phyloP scores from a whole-genome alignment of 2,113 vertebrate genomes.

The Alouatta palliata region DNA sequence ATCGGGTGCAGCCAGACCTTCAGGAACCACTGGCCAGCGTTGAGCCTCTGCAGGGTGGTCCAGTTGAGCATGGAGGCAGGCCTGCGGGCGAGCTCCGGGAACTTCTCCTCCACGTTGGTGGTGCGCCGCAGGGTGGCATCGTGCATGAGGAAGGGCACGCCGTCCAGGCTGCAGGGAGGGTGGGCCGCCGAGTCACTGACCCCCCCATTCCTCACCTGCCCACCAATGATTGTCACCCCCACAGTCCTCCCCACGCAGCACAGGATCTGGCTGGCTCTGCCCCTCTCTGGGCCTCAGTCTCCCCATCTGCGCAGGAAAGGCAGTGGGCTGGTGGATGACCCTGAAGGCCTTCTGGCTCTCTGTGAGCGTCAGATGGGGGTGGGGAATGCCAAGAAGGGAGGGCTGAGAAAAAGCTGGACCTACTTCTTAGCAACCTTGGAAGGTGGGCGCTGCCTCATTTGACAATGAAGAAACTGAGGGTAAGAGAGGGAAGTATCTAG shows the following conservation, averaged over 20 bases:
- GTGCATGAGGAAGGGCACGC: slow-evolving; percentile 95
- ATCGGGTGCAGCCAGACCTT: slow-evolving; percentile 82
- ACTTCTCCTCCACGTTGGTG: slow-evolving; percentile 89
- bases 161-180: slow-evolving; percentile 88
- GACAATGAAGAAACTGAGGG: not conserved
- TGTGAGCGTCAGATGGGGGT: not conserved
- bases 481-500: not conserved
- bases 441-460: not conserved
- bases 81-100: slow-evolving; percentile 86
- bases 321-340: not conserved
- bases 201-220: not conserved
- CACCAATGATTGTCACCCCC: not conserved
- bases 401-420: not conserved
- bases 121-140: slow-evolving; percentile 92
- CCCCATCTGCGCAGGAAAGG: not conserved
- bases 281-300: not conserved
- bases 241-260: not conserved
- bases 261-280: not conserved
- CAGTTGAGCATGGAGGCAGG: slow-evolving; percentile 95
- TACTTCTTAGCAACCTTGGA: not conserved
- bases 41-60: slow-evolving; percentile 93
- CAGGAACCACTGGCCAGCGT: slow-evolving; percentile 96
- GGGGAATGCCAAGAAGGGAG: not conserved
- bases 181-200: not conserved
- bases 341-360: not conserved